Evolutionary conservation across 2,113 vertebrate species (phyloP).

Genomic region (Falcunculus frontatus): DNA sequence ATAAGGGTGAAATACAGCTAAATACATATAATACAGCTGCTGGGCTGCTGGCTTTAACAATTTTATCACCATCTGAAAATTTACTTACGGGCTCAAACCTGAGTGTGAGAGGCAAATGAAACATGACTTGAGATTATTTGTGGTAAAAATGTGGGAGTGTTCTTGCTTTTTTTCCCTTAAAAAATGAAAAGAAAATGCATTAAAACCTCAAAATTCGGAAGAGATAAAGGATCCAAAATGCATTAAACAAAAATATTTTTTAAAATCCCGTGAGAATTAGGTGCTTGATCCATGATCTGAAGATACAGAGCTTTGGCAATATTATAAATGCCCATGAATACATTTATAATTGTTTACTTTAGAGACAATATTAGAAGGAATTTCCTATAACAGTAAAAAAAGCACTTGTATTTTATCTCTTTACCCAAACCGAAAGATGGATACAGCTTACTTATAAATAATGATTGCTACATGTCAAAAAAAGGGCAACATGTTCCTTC

Average conservation of each 20-base stretch:
- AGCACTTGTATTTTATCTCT: not conserved
- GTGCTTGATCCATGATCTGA: not conserved
- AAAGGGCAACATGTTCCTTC: not conserved
- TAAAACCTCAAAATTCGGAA: not conserved
- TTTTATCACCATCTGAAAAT: not conserved
- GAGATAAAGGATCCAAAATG: not conserved
- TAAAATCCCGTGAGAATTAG: not conserved
- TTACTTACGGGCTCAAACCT: not conserved
- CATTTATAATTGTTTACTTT: not conserved
- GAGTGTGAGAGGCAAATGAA: not conserved
- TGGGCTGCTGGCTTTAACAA: not conserved
- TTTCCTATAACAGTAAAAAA: not conserved
- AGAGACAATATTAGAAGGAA: not conserved
- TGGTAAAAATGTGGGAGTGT: not conserved
- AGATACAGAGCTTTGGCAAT: not conserved
- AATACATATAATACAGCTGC: not conserved
- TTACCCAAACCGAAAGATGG: not conserved
- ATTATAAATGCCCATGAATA: not conserved
- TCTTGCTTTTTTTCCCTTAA: not conserved
- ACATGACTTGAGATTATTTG: not conserved
- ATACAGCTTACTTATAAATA: not conserved
- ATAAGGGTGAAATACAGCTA: not conserved
- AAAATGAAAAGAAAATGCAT: not conserved
- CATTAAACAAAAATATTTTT: not conserved
- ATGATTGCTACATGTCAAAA: not conserved